Evolutionary conservation across 2,888 invertebrate genomes (phyloP).

Genomic region (Drosophila antonietae): DNA sequence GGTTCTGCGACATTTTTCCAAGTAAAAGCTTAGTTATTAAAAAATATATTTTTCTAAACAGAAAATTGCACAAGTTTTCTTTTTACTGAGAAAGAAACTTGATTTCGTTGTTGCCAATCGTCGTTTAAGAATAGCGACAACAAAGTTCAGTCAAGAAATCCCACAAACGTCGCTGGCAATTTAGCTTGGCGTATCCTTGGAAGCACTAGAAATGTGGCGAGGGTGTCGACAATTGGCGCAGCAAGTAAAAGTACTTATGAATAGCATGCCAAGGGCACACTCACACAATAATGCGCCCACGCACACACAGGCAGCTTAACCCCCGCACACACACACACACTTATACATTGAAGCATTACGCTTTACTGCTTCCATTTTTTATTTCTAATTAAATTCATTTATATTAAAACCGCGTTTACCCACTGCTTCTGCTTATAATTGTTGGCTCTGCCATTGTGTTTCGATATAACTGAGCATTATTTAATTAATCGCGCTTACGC

Average conservation of each 20-base stretch:
- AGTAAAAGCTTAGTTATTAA: background rate
- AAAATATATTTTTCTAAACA: background rate
- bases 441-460: conserved; percentile 16
- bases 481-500: conserved; percentile 29
- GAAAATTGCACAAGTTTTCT: background rate
- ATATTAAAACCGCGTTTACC: conserved; percentile 30
- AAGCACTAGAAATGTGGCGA: conserved; percentile 68
- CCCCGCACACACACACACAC: conserved; percentile 1
- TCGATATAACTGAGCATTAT: conserved; percentile 1
- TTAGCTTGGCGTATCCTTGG: conserved; percentile 55
- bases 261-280: conserved; percentile 63
- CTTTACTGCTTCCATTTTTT: conserved; percentile 4
- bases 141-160: conserved; percentile 51
- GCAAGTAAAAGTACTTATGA: conserved; percentile 57
- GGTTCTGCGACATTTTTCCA: background rate
- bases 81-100: background rate
- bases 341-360: conserved; percentile 2
- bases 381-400: conserved; percentile 53
- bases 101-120: conserved; percentile 11
- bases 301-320: background rate
- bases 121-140: conserved; percentile 48
- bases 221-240: conserved; percentile 44
- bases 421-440: conserved; percentile 13
- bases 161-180: conserved; percentile 61
- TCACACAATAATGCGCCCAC: background rate